Percentiles rank a stretch among this genome's conserved stretches.
These are phyloP conservation scores for Enteromius mattozi DNA, from an alignment of 2,797 vertebrate genomes.

Conservation along the genomic window DNA sequence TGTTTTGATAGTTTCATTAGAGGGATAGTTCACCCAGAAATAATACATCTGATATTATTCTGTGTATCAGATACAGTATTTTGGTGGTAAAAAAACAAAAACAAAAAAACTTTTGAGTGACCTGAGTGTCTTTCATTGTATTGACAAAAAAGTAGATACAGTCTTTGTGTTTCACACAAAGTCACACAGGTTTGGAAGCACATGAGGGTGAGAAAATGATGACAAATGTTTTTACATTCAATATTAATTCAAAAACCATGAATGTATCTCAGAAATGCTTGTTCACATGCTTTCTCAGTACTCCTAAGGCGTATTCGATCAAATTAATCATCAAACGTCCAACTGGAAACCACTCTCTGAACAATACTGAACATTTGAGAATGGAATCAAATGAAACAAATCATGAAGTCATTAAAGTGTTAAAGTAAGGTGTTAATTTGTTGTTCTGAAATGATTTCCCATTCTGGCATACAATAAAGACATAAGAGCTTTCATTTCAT, in stretches of 20 bases:
- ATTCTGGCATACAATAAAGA: neutral
- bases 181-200: neutral
- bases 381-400: neutral
- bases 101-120: too few relatives aligned
- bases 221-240: too few relatives aligned
- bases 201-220: neutral
- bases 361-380: neutral
- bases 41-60: neutral
- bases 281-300: neutral
- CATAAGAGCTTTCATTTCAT: neutral
- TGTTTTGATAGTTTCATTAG: neutral
- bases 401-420: neutral
- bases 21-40: neutral
- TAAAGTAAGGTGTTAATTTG: neutral
- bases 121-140: neutral
- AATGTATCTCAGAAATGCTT: neutral
- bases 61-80: neutral
- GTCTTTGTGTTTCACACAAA: neutral
- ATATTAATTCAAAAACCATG: too few relatives aligned
- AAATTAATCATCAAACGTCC: neutral
- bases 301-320: neutral
- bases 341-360: neutral
- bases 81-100: neutral
- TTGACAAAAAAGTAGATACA: neutral
- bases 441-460: conserved; percentile 9